phyloP scores from a whole-genome alignment of 2,113 vertebrate species.

The Osmerus eperlanus region DNA sequence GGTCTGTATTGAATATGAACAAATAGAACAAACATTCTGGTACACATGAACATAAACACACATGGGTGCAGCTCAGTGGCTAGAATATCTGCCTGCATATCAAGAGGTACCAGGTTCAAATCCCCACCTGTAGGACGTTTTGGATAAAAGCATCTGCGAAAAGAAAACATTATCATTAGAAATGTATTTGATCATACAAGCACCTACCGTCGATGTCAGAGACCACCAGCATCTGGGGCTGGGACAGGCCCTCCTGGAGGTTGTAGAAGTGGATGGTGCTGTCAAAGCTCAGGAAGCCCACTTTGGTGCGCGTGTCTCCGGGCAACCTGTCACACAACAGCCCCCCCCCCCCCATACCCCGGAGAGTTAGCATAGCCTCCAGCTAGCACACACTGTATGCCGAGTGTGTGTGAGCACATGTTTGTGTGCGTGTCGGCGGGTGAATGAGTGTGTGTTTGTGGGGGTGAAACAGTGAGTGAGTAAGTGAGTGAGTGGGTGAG shows the following conservation, averaged over 20 bases:
- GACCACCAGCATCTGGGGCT: constrained; percentile 97
- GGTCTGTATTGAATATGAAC: no score
- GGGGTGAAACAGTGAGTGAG: no score
- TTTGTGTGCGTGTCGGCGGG: neutral
- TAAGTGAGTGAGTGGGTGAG: no score
- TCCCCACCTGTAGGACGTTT: no score
- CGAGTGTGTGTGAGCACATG: neutral
- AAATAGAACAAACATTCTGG: no score
- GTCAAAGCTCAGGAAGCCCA: constrained; percentile 96
- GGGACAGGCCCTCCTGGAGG: constrained; percentile 91
- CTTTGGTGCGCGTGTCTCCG: constrained; percentile 87
- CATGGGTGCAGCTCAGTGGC: no score
- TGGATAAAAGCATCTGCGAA: no score
- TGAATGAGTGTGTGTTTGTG: neutral
- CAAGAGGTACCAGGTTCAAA: no score
- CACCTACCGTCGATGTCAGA: constrained; percentile 93
- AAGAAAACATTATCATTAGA: no score
- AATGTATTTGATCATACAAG: neutral
- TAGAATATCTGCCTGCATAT: no score
- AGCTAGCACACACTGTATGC: neutral
- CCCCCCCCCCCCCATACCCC: neutral
- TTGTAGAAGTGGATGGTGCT: constrained; percentile 97
- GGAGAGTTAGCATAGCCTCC: neutral
- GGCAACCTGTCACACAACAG: constrained; percentile 79
- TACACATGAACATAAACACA: no score